These are phyloP conservation scores for Polydrusus tereticollis DNA, from an alignment of 2,888 invertebrate species.

Conservation along the genomic window DNA sequence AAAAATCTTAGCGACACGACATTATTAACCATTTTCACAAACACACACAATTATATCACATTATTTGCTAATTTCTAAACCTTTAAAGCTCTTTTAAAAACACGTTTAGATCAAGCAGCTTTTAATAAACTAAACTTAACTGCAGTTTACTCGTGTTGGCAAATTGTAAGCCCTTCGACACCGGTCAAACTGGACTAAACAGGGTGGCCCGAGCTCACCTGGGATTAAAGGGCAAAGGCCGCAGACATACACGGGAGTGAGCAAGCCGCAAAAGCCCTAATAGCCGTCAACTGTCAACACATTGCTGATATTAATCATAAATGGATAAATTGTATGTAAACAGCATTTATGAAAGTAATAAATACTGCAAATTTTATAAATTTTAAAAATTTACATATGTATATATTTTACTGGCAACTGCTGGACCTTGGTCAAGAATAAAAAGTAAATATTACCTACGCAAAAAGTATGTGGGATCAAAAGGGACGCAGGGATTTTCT, in stretches of 20 bases:
- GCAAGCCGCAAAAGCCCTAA: constrained; percentile 68
- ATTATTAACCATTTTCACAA: too few species aligned
- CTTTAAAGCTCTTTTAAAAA: constrained; percentile 37
- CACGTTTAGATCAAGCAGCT: constrained; percentile 39
- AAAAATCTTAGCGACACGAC: too few species aligned
- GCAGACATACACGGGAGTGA: constrained; percentile 66
- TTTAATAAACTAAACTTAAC: constrained; percentile 45
- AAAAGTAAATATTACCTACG: constrained; percentile 8
- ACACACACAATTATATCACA: not conserved
- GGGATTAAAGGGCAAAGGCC: constrained; percentile 62
- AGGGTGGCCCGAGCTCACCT: constrained; percentile 62
- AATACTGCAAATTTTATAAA: too few species aligned
- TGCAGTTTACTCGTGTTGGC: constrained; percentile 59
- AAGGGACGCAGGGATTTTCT: constrained; percentile 54
- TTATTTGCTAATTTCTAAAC: not conserved
- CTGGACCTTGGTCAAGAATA: not conserved
- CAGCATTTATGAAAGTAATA: constrained; percentile 6
- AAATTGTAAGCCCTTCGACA: constrained; percentile 59
- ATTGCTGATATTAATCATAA: constrained; percentile 68
- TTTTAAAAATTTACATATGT: too few species aligned
- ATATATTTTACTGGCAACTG: constrained; percentile 8
- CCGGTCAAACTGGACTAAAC: constrained; percentile 59
- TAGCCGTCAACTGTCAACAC: constrained; percentile 68
- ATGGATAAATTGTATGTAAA: constrained; percentile 43
- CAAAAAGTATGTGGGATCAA: constrained; percentile 48